A percentile compares a stretch with the other conserved stretches of the same genome.
phyloP scores from a whole-genome alignment of 37 sponge, comb jelly and placozoan species.

The Chondrilla cf. caribensis region DNA sequence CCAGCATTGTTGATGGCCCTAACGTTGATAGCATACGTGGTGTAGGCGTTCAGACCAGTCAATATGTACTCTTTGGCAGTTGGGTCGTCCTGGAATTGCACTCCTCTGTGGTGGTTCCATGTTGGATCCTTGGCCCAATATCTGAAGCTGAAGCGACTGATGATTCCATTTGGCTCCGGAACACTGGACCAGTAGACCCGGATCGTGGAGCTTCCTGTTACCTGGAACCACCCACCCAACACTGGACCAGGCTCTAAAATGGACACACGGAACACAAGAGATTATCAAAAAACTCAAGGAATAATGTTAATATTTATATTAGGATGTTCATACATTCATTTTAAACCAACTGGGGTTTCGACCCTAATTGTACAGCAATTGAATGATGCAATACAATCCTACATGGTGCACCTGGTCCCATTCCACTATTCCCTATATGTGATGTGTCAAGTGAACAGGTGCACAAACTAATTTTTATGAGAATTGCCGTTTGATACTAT shows the following conservation, averaged over 20 bases:
- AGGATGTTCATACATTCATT: no score
- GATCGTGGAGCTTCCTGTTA: neutral
- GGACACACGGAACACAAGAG: no score
- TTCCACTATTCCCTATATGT: no score
- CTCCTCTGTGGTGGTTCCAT: neutral
- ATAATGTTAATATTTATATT: no score
- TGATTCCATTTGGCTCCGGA: neutral
- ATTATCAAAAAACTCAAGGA: no score
- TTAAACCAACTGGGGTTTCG: no score
- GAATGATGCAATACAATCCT: no score
- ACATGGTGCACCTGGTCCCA: no score
- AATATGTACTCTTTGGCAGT: neutral
- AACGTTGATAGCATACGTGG: neutral
- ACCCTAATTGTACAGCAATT: no score
- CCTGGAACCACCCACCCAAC: neutral
- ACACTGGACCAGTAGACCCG: neutral
- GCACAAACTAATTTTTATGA: no score
- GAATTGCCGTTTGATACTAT: no score
- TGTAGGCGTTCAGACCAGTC: neutral
- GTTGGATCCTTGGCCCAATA: neutral
- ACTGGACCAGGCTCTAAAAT: constrained; percentile 10
- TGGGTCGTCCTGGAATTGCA: neutral
- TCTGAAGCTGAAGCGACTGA: neutral
- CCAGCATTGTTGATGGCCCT: neutral
- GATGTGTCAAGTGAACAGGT: no score